These are phyloP conservation scores for Nasonia vitripennis DNA, from an alignment of 1,140 invertebrate genomes.

Conservation along the genomic window DNA sequence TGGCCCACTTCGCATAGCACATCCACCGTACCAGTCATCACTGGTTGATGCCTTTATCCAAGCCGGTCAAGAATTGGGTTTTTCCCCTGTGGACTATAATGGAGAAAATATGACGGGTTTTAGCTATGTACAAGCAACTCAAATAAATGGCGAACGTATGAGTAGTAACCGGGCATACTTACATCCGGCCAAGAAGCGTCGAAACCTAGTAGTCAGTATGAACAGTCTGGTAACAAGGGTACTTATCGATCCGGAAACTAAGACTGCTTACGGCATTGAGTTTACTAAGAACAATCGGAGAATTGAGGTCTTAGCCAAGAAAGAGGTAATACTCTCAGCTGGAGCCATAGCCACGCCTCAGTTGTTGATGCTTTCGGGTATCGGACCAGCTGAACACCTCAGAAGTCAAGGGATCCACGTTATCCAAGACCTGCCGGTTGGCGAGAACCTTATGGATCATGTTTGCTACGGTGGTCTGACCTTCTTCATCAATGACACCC, in stretches of 20 bases:
- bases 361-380: conserved; percentile 82
- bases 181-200: conserved; percentile 78
- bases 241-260: conserved; percentile 72
- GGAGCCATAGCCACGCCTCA: conserved; percentile 85
- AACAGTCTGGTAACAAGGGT: conserved; percentile 79
- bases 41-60: neutral
- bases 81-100: conserved; percentile 2
- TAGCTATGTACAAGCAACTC: conserved; percentile 76
- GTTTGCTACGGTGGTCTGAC: conserved; percentile 45
- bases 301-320: conserved; percentile 52
- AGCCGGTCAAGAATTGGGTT: conserved; percentile 25
- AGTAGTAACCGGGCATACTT: conserved; percentile 83
- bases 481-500: neutral
- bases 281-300: conserved; percentile 58
- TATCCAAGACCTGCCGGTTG: conserved; percentile 75
- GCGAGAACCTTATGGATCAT: conserved; percentile 78
- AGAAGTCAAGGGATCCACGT: conserved; percentile 67
- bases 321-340: conserved; percentile 82
- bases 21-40: neutral
- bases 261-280: conserved; percentile 30
- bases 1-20: neutral
- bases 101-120: conserved; percentile 72
- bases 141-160: conserved; percentile 78
- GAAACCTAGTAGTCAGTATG: conserved; percentile 82
- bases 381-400: conserved; percentile 78